Conservation (phyloP, 1,140 invertebrate species). For the Melitaea cinxia region DNA sequence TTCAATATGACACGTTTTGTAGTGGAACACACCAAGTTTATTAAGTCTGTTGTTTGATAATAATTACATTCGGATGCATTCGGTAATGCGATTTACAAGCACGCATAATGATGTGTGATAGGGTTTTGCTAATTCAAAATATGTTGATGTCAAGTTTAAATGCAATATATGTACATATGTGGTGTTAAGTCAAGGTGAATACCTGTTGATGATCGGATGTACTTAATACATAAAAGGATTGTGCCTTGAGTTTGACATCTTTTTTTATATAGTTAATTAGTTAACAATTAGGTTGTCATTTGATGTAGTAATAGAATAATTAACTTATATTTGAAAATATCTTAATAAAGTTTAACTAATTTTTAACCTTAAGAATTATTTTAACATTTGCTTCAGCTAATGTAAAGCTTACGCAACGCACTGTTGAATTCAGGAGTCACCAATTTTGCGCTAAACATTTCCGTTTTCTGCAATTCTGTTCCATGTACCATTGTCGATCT, state of each 20-base stretch:
- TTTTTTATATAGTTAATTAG: neutral
- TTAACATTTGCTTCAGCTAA: no score
- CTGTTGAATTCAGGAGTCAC: no score
- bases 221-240: conserved; percentile 2
- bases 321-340: no score
- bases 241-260: neutral
- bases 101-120: conserved; percentile 14
- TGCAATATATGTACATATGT: conserved; percentile 3
- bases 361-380: no score
- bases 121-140: conserved; percentile 6
- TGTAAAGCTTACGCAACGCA: no score
- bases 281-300: no score
- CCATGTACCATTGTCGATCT: no score
- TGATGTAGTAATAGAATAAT: no score
- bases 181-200: conserved; percentile 7
- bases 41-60: conserved; percentile 7
- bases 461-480: no score
- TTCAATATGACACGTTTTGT: conserved; percentile 12
- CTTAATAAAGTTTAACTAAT: no score
- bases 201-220: neutral
- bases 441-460: no score
- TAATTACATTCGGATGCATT: conserved; percentile 1
- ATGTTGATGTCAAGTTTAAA: conserved; percentile 12
- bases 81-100: conserved; percentile 4
- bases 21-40: neutral